Evolutionary conservation across 1,140 invertebrate species (phyloP).

Genomic region (Dinothrombium tinctorium): DNA sequence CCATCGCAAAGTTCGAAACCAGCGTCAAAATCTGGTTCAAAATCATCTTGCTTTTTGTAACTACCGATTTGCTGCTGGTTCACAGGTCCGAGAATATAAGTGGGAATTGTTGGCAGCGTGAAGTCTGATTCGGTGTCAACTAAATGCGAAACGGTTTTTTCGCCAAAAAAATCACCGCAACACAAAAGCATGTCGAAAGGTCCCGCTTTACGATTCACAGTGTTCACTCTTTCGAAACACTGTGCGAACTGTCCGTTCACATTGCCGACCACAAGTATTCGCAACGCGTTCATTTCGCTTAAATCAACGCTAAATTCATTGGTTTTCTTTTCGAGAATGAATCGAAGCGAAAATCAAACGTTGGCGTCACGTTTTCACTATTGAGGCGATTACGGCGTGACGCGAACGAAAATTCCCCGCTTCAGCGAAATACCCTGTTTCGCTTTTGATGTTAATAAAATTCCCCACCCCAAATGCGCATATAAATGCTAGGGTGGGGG

Average conservation of each 20-base stretch:
- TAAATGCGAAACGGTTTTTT: slow-evolving; percentile 34
- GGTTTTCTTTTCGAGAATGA: no score
- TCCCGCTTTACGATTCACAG: slow-evolving; percentile 13
- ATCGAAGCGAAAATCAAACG: no score
- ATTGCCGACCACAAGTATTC: background rate
- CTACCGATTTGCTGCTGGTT: slow-evolving; percentile 33
- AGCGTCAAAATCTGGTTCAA: slow-evolving; percentile 25
- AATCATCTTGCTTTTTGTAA: slow-evolving; percentile 40
- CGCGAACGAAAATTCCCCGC: no score
- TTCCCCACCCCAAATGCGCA: no score
- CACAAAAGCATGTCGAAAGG: slow-evolving; percentile 46
- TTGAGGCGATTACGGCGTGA: no score
- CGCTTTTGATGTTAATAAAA: no score
- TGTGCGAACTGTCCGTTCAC: background rate
- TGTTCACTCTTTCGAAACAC: background rate
- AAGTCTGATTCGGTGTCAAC: slow-evolving; percentile 17
- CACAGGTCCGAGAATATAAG: slow-evolving; percentile 68
- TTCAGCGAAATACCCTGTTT: no score
- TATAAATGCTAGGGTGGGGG: no score
- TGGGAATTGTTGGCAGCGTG: slow-evolving; percentile 34
- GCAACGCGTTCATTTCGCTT: background rate
- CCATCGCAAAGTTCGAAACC: slow-evolving; percentile 8
- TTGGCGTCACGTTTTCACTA: no score
- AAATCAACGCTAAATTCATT: no score
- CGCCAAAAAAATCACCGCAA: slow-evolving; percentile 84